Evolutionary conservation across 1,140 invertebrate genomes (phyloP).

Genomic region (Bombus confusus): DNA sequence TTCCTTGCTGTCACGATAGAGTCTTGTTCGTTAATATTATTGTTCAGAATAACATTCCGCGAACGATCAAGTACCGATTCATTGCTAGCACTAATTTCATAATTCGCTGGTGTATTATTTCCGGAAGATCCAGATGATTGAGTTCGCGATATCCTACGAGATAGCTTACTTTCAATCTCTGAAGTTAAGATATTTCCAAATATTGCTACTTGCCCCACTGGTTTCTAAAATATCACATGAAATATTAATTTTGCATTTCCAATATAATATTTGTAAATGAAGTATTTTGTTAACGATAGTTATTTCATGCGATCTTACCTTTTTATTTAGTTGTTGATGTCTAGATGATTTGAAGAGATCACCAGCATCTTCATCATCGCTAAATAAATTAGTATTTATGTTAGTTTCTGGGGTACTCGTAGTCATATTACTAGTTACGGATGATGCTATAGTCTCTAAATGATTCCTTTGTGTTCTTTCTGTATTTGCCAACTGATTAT

Average conservation of each 20-base stretch:
- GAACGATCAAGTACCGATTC: slow-evolving; percentile 15
- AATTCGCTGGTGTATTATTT: slow-evolving; percentile 57
- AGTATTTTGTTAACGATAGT: background rate
- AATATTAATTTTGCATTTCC: background rate
- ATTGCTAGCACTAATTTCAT: slow-evolving; percentile 39
- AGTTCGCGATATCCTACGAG: slow-evolving; percentile 55
- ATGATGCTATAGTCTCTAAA: slow-evolving; percentile 34
- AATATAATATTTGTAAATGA: background rate
- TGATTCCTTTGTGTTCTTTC: slow-evolving; percentile 46
- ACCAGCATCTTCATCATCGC: slow-evolving; percentile 69
- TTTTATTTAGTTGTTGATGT: slow-evolving; percentile 53
- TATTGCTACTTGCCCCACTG: slow-evolving; percentile 83
- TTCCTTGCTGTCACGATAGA: slow-evolving; percentile 40
- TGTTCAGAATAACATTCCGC: slow-evolving; percentile 5
- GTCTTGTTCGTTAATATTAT: slow-evolving; percentile 20
- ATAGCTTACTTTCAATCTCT: slow-evolving; percentile 70
- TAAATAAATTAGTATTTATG: slow-evolving; percentile 67
- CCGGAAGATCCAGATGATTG: slow-evolving; percentile 72
- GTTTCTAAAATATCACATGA: slow-evolving; percentile 80
- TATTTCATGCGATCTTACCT: slow-evolving; percentile 44
- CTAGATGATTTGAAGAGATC: slow-evolving; percentile 68
- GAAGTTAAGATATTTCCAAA: slow-evolving; percentile 79
- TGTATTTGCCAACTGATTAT: background rate
- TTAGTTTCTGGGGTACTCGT: slow-evolving; percentile 72
- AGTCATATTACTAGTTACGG: slow-evolving; percentile 34